These are phyloP conservation scores for Xyrichtys novacula DNA, from an alignment of 2,797 vertebrate species.

Conservation along the genomic window DNA sequence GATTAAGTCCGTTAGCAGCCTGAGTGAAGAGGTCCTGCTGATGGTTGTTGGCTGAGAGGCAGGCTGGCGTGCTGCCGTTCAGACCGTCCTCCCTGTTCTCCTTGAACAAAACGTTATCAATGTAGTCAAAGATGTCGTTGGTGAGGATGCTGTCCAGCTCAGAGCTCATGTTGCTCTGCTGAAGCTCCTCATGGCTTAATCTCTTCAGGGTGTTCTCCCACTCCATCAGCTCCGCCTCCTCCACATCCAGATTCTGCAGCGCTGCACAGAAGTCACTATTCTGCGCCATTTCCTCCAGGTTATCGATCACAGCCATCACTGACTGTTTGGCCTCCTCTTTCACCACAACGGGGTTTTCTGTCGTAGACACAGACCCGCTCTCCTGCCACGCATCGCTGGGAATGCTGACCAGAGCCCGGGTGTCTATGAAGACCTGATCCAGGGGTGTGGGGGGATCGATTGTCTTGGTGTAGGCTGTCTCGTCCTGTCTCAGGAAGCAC, in stretches of 20 bases:
- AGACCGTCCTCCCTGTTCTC: slow-evolving; percentile 51
- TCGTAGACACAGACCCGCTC: accelerated
- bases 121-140: slow-evolving; percentile 73
- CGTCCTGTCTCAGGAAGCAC: slow-evolving; percentile 81
- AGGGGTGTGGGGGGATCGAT: slow-evolving; percentile 51
- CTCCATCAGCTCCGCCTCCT: slow-evolving; percentile 61
- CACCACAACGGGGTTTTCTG: slow-evolving; percentile 13
- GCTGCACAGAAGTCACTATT: slow-evolving; percentile 54
- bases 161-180: slow-evolving; percentile 24
- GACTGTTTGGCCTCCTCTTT: slow-evolving; percentile 74
- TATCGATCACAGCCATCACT: slow-evolving; percentile 72
- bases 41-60: slow-evolving; percentile 17
- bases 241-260: slow-evolving; percentile 66
- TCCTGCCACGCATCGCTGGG: slow-evolving; percentile 68
- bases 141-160: slow-evolving; percentile 71
- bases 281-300: slow-evolving; percentile 73
- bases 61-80: slow-evolving; percentile 7
- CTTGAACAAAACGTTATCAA: slow-evolving; percentile 76
- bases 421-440: slow-evolving; percentile 80
- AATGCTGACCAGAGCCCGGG: slow-evolving; percentile 75
- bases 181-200: slow-evolving; percentile 56
- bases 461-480: slow-evolving; percentile 56
- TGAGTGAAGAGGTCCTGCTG: slow-evolving; percentile 9
- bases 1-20: slow-evolving; percentile 12
- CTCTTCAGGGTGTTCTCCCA: slow-evolving; percentile 82